These are phyloP conservation scores for Lathronympha strigana DNA, from an alignment of 2,888 invertebrate species.

Conservation along the genomic window DNA sequence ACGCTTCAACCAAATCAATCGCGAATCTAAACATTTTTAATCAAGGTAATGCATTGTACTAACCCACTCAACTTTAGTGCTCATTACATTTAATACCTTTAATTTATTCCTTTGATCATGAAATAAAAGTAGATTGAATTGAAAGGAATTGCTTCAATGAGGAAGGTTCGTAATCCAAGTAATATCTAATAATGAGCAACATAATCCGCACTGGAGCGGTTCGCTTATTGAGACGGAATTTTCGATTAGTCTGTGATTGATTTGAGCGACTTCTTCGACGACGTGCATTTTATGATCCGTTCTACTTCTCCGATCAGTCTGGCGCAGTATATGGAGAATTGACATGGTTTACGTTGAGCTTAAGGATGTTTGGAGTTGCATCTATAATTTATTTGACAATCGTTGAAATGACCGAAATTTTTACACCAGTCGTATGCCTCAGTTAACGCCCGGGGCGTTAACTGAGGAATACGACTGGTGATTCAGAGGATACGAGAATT, in stretches of 20 bases:
- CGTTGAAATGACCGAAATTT: not conserved
- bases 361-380: not conserved
- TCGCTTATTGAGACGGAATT: conserved; percentile 79
- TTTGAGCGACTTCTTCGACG: conserved; percentile 74
- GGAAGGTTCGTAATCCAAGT: conserved; percentile 60
- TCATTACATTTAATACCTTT: conserved; percentile 58
- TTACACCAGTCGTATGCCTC: not conserved
- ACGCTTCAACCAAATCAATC: conserved; percentile 27
- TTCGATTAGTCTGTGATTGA: conserved; percentile 83
- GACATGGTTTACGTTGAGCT: conserved; percentile 45
- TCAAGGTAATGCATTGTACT: conserved; percentile 56
- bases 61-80: conserved; percentile 52
- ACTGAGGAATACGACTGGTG: too few species aligned
- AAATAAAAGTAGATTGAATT: conserved; percentile 63
- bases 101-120: conserved; percentile 66
- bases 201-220: conserved; percentile 73
- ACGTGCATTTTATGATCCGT: conserved; percentile 80
- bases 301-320: conserved; percentile 68
- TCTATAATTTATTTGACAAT: too few species aligned
- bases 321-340: conserved; percentile 57
- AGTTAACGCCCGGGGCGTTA: too few species aligned
- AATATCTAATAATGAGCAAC: conserved; percentile 78
- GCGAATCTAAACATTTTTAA: conserved; percentile 33
- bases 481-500: too few species aligned
- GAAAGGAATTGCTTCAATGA: conserved; percentile 62